Evolutionary conservation across 2,797 vertebrate genomes (phyloP), one percentile per base, ranked within the genome.

Genomic region (Emydoidea blandingii): DNA sequence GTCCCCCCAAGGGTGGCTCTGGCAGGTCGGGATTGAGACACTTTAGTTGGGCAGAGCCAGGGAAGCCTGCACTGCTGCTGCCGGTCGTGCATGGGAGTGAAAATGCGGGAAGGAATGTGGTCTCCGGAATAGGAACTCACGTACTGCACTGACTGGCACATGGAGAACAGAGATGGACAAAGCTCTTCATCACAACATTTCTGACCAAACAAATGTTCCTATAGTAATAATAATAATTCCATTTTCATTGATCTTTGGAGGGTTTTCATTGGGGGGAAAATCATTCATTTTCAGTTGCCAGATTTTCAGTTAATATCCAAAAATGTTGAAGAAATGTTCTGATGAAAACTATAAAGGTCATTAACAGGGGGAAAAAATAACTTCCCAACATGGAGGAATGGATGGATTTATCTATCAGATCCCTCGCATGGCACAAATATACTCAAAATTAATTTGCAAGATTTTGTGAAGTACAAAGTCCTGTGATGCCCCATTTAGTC

Each of bases 401-500:
- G 25, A 27, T 29, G 12, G 72, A 25, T 44, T 76, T 25, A 44
- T 47, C 41, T 12, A 12, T 29, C 14, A 27, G 12, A 8, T 47
- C 23, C 12, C 72, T 76, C 29, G 15, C 44, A 76, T 7, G 4
- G 41, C 72, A 76, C 72, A 76, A 76, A 76, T 23, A 47, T 47
- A 47, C 41, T 76, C 72, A 27, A 27, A 47, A 15, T 16, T 54
- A 54, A 54, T 10, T 54, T 25, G 54, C 54, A 54, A 25, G 53
- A 54, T 23, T 54, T 54, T 54, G 23, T 54, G 54, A 54, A 54
- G 9, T 54, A 54, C 21, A 19, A 76, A 47, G 86, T 5, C 49
- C 59, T 29, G 0, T 11, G 8, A 31, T 1, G 1, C 49, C 44
- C 18, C 86, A 50, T 10, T n/a, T 1, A 3, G 16, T 53, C 44